Percentiles rank a stretch among this genome's conserved stretches.
These are phyloP conservation scores for Neoscelio sp. DNA, from an alignment of 2,888 invertebrate genomes.

Conservation along the genomic window DNA sequence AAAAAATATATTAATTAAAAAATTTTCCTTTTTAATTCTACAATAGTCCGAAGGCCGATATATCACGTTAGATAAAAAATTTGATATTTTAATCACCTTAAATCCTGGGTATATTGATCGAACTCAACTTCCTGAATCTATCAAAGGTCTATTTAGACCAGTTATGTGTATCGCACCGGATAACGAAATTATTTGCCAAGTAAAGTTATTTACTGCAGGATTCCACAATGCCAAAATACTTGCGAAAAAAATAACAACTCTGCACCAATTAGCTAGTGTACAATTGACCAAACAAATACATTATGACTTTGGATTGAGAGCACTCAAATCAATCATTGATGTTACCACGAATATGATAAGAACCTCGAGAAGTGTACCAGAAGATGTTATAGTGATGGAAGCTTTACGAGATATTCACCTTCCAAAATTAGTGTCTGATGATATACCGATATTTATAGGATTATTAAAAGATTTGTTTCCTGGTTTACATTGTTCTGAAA, in stretches of 20 bases:
- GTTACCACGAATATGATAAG: slow-evolving; percentile 96
- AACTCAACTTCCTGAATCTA: slow-evolving; percentile 95
- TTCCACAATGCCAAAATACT: slow-evolving; percentile 94
- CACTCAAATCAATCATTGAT: slow-evolving; percentile 94
- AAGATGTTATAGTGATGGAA: slow-evolving; percentile 95
- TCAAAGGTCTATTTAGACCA: slow-evolving; percentile 95
- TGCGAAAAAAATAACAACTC: slow-evolving; percentile 96
- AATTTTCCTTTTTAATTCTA: slow-evolving; percentile 32
- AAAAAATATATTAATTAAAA: slow-evolving; percentile 3
- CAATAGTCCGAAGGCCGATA: slow-evolving; percentile 92
- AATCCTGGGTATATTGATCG: slow-evolving; percentile 97
- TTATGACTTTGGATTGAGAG: slow-evolving; percentile 96
- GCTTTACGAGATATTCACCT: slow-evolving; percentile 96
- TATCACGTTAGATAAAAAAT: slow-evolving; percentile 92
- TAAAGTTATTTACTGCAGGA: slow-evolving; percentile 96
- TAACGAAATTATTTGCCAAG: slow-evolving; percentile 95
- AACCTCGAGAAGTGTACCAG: slow-evolving; percentile 90
- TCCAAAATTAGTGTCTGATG: slow-evolving; percentile 96
- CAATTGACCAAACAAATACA: slow-evolving; percentile 96
- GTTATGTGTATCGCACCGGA: slow-evolving; percentile 97
- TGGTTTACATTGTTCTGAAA: slow-evolving; percentile 94
- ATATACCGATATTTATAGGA: slow-evolving; percentile 94
- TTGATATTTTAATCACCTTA: slow-evolving; percentile 98
- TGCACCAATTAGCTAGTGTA: slow-evolving; percentile 93
- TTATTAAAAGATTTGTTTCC: slow-evolving; percentile 95